Conservation (phyloP, 2,888 invertebrate species). For the Oscheius sp. region DNA sequence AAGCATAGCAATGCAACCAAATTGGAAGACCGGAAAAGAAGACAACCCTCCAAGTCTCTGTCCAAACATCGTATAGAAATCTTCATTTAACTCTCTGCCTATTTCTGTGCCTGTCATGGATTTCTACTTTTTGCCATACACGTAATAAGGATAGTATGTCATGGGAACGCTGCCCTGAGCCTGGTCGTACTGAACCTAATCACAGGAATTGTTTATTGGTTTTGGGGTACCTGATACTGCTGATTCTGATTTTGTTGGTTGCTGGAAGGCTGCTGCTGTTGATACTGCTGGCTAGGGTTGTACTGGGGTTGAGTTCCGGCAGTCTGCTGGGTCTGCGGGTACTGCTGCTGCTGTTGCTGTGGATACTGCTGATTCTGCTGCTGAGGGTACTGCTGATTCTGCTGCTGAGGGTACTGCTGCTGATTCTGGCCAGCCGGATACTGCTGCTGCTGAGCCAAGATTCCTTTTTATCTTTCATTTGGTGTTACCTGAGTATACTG, state of each 20-base stretch:
- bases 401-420: slow-evolving; percentile 30
- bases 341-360: neutral
- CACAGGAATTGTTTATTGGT: slow-evolving; percentile 8
- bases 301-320: neutral
- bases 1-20: slow-evolving; percentile 31
- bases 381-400: slow-evolving; percentile 11
- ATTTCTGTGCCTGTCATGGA: neutral
- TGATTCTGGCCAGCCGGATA: neutral
- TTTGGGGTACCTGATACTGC: slow-evolving; percentile 37
- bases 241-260: slow-evolving; percentile 30
- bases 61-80: slow-evolving; percentile 10
- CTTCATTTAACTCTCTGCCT: slow-evolving; percentile 11
- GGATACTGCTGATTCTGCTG: slow-evolving; percentile 7
- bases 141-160: slow-evolving; percentile 45
- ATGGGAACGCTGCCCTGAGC: slow-evolving; percentile 41
- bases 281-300: neutral
- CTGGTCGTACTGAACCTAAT: slow-evolving; percentile 8
- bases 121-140: slow-evolving; percentile 49
- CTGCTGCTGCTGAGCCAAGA: slow-evolving; percentile 26
- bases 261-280: neutral
- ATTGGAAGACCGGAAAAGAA: slow-evolving; percentile 36
- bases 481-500: slow-evolving; percentile 30
- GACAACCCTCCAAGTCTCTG: neutral
- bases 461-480: neutral
- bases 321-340: slow-evolving; percentile 2